These are phyloP conservation scores for Onthophagus taurus DNA, from an alignment of 1,140 invertebrate species.

Conservation along the genomic window DNA sequence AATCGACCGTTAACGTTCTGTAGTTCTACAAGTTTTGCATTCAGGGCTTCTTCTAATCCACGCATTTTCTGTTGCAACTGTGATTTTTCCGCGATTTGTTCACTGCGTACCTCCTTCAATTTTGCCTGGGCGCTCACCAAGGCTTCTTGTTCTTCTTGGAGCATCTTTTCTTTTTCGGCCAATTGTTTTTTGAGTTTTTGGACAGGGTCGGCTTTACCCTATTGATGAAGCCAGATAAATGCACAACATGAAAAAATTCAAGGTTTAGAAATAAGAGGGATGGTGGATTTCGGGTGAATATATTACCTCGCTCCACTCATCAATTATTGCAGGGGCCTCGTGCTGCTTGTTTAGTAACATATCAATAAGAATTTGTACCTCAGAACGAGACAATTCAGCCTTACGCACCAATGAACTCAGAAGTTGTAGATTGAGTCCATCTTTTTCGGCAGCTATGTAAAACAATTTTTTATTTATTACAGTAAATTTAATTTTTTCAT, in stretches of 20 bases:
- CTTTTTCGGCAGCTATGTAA: constrained; percentile 47
- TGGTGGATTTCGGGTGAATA: not conserved
- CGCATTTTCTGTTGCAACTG: constrained; percentile 45
- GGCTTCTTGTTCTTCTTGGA: constrained; percentile 62
- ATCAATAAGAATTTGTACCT: constrained; percentile 82
- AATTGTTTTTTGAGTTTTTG: constrained; percentile 79
- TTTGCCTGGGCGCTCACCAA: constrained; percentile 60
- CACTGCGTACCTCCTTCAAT: constrained; percentile 65
- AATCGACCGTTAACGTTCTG: constrained; percentile 19
- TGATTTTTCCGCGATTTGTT: constrained; percentile 55
- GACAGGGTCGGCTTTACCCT: constrained; percentile 74
- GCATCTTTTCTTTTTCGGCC: constrained; percentile 65
- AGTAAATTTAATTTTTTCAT: not conserved
- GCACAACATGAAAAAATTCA: no score
- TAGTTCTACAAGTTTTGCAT: constrained; percentile 33
- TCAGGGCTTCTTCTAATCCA: constrained; percentile 47
- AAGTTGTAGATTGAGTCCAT: constrained; percentile 55
- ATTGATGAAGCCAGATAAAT: constrained; percentile 15
- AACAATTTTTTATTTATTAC: constrained; percentile 14
- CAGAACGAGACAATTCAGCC: constrained; percentile 68
- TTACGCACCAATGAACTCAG: constrained; percentile 65
- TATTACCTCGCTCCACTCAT: constrained; percentile 77
- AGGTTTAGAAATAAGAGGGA: not conserved
- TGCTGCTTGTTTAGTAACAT: constrained; percentile 78
- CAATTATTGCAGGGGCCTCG: constrained; percentile 59